Conservation (phyloP, 1,140 invertebrate genomes). For the Drosophila auraria region DNA sequence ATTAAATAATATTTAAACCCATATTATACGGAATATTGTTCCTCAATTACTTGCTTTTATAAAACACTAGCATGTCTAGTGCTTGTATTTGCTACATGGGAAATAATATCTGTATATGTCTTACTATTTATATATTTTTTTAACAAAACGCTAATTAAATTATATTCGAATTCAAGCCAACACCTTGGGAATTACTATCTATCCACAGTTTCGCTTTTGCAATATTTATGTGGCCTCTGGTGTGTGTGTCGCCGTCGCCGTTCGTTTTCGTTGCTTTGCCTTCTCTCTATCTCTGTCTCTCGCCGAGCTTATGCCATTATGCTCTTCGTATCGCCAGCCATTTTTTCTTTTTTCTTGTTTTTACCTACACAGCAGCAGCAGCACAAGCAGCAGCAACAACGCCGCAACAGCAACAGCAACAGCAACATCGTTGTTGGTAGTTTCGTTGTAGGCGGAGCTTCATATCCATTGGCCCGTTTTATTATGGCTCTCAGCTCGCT, state of each 20-base stretch:
- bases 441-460: constrained; percentile 84
- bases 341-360: constrained; percentile 60
- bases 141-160: background rate
- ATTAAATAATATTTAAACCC: background rate
- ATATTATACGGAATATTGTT: background rate
- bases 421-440: constrained; percentile 72
- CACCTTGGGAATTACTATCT: background rate
- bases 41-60: background rate
- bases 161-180: background rate
- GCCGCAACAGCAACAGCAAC: constrained; percentile 19
- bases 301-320: constrained; percentile 56
- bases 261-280: constrained; percentile 20
- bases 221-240: constrained; percentile 29
- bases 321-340: constrained; percentile 64
- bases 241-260: constrained; percentile 23
- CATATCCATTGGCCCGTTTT: constrained; percentile 84
- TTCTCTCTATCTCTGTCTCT: constrained; percentile 23
- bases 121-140: background rate
- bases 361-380: constrained; percentile 66
- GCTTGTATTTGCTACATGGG: background rate
- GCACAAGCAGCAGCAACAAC: constrained; percentile 24
- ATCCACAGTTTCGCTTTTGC: background rate
- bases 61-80: background rate
- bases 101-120: background rate
- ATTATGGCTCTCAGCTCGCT: constrained; percentile 75